Evolutionary conservation across 1,140 invertebrate genomes (phyloP).

Genomic region (Monomorium pharaonis): DNA sequence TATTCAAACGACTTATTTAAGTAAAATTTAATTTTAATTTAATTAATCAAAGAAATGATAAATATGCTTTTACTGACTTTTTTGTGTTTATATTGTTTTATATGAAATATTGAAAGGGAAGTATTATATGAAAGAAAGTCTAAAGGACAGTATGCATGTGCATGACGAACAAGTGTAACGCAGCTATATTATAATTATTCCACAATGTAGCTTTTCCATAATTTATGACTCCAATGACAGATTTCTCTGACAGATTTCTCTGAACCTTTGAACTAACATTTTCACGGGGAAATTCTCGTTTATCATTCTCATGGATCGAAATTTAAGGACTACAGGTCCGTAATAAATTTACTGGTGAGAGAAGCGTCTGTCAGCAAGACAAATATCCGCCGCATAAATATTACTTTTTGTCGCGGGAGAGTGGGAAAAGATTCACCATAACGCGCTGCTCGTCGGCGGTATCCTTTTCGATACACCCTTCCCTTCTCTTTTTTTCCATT

Average conservation of each 20-base stretch:
- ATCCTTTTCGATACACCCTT: conserved; percentile 33
- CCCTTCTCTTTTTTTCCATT: conserved; percentile 6
- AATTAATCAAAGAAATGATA: neutral
- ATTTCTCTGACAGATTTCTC: neutral
- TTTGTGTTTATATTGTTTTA: too few relatives aligned
- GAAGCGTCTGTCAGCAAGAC: conserved; percentile 45
- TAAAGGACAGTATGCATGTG: too few relatives aligned
- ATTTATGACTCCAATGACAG: neutral
- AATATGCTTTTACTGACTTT: neutral
- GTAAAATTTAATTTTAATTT: neutral
- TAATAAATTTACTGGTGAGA: conserved; percentile 23
- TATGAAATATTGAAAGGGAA: neutral
- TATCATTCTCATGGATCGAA: conserved; percentile 5
- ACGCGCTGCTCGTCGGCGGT: neutral
- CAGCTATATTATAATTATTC: conserved; percentile 3
- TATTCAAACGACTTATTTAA: neutral
- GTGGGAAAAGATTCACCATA: neutral
- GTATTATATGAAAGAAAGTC: neutral
- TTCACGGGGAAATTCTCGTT: neutral
- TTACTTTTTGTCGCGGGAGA: conserved; percentile 24
- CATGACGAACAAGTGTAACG: neutral
- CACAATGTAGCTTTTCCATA: neutral
- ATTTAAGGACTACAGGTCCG: conserved; percentile 1
- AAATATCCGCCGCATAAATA: conserved; percentile 56
- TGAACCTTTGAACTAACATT: neutral